Evolutionary conservation across 2,888 invertebrate genomes (phyloP).

Genomic region (Taphrorychus bicolor): DNA sequence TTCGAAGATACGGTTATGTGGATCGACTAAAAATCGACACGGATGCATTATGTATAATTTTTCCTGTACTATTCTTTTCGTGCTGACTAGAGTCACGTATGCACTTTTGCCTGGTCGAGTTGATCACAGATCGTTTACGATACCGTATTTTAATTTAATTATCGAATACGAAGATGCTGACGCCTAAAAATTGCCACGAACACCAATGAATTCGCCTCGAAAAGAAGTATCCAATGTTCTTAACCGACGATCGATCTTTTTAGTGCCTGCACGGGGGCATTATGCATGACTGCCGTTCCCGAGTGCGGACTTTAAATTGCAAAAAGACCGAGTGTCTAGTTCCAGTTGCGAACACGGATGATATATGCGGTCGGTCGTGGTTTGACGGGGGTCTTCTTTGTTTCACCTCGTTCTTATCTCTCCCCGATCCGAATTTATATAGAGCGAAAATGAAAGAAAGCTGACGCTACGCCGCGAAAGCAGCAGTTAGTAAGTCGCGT

Average conservation of each 20-base stretch:
- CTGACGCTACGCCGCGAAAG: no score
- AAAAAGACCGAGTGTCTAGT: slow-evolving; percentile 34
- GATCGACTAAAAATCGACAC: no score
- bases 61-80: no score
- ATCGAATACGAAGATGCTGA: no score
- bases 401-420: slow-evolving; percentile 23
- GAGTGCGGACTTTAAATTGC: slow-evolving; percentile 36
- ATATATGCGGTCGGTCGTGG: slow-evolving; percentile 31
- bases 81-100: no score
- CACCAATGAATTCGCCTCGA: background rate
- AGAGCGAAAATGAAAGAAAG: background rate
- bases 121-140: no score
- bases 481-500: background rate
- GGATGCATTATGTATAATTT: no score
- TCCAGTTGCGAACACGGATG: slow-evolving; percentile 36
- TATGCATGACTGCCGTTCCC: slow-evolving; percentile 30
- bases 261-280: slow-evolving; percentile 25
- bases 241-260: slow-evolving; percentile 33
- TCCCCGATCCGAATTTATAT: background rate
- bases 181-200: no score
- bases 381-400: slow-evolving; percentile 22
- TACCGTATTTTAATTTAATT: no score
- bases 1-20: no score
- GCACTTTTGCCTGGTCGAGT: no score
- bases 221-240: slow-evolving; percentile 9